Percentiles rank a stretch among this genome's conserved stretches.
Conservation (phyloP, 1,140 invertebrate species). For the Eueides isabella region DNA sequence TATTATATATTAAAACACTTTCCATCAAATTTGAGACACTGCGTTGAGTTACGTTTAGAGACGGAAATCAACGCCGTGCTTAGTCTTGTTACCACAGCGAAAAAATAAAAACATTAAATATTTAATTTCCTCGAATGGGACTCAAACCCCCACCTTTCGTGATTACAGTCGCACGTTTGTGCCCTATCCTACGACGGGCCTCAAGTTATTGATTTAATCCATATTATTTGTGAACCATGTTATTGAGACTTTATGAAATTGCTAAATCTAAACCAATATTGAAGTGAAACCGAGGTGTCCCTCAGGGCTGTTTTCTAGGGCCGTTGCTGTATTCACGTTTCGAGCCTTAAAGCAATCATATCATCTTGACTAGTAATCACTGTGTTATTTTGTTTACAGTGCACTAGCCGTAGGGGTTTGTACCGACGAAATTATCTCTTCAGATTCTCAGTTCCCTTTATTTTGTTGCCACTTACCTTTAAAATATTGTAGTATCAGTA, state of each 20-base stretch:
- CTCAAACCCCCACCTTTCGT: too few species aligned
- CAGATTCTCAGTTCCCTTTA: constrained; percentile 24
- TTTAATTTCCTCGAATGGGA: too few species aligned
- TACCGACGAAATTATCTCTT: constrained; percentile 49
- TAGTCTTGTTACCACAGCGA: too few species aligned
- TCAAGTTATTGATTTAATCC: too few species aligned
- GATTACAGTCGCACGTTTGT: too few species aligned
- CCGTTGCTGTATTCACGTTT: constrained; percentile 49
- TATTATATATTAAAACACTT: too few species aligned
- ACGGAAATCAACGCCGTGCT: too few species aligned
- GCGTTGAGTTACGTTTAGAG: too few species aligned
- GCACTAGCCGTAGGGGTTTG: constrained; percentile 49
- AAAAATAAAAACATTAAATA: too few species aligned
- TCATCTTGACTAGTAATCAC: constrained; percentile 65
- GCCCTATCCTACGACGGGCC: too few species aligned
- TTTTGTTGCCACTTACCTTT: constrained; percentile 20
- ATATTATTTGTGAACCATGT: background rate
- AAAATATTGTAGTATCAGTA: constrained; percentile 16
- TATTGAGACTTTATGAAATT: constrained; percentile 40
- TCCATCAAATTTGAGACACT: too few species aligned
- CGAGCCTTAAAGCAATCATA: constrained; percentile 65
- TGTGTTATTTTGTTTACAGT: constrained; percentile 64
- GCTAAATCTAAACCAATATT: constrained; percentile 35
- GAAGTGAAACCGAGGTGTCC: constrained; percentile 48
- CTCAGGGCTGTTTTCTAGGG: constrained; percentile 55